Conservation (phyloP, 2,797 vertebrate genomes). For the Syncerus caffer region DNA sequence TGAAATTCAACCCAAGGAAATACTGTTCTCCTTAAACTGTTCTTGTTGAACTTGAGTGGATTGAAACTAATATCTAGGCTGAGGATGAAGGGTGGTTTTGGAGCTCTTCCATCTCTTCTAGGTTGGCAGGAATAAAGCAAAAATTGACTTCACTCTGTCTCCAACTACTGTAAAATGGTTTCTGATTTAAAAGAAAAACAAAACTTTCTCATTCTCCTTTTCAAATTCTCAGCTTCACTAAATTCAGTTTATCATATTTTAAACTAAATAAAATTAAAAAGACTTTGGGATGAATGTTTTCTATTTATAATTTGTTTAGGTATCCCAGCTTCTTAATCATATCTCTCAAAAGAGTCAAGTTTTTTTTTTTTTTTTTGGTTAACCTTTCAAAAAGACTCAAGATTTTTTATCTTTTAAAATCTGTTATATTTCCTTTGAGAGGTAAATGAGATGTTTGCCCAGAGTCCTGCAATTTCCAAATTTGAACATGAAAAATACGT, state of each 20-base stretch:
- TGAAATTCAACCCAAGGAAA: not conserved
- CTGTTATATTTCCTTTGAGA: not conserved
- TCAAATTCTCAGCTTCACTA: not conserved
- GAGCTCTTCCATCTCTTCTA: not conserved
- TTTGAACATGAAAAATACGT: constrained; percentile 9
- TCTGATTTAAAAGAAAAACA: not conserved
- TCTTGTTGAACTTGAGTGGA: not conserved
- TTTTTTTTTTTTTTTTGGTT: not conserved
- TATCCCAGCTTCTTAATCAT: not conserved
- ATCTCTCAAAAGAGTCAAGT: not conserved
- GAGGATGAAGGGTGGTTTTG: not conserved
- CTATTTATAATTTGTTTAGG: not conserved
- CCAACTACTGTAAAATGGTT: not conserved
- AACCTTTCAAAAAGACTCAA: not conserved
- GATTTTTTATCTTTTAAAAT: constrained; percentile 10
- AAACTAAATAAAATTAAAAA: not conserved
- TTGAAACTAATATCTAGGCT: not conserved
- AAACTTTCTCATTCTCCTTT: not conserved
- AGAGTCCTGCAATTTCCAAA: not conserved
- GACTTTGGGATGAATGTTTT: not conserved
- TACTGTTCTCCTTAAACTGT: not conserved
- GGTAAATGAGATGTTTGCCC: not conserved
- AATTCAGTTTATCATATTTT: not conserved
- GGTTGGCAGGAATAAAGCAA: not conserved
- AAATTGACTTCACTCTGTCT: not conserved